Evolutionary conservation across 2,888 invertebrate species (phyloP).

Genomic region (Notocelia uddmanniana): DNA sequence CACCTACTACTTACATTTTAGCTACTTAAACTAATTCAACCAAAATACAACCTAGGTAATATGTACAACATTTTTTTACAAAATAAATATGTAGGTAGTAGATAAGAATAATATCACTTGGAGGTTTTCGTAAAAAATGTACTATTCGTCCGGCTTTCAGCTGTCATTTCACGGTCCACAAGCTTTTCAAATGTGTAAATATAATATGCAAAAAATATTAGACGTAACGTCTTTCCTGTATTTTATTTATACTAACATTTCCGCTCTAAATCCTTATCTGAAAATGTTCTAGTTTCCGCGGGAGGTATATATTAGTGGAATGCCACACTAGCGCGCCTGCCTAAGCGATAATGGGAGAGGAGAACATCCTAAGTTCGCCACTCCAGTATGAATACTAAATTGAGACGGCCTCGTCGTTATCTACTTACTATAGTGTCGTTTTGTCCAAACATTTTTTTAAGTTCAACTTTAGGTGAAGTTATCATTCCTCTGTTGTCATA

Average conservation of each 20-base stretch:
- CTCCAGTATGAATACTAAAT: neutral
- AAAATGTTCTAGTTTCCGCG: neutral
- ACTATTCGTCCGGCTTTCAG: neutral
- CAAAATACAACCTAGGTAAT: conserved; percentile 12
- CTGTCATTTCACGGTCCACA: neutral
- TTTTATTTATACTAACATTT: neutral
- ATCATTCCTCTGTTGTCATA: no score
- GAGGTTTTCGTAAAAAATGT: neutral
- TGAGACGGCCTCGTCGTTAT: neutral
- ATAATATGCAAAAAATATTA: conserved; percentile 18
- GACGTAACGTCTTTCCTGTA: conserved; percentile 1
- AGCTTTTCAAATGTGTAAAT: neutral
- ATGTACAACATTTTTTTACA: conserved; percentile 17
- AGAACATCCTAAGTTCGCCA: neutral
- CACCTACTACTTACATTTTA: conserved; percentile 1
- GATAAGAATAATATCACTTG: neutral
- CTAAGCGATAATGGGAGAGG: neutral
- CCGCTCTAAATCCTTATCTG: neutral
- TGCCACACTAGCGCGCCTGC: neutral
- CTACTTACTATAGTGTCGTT: neutral
- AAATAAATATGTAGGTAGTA: neutral
- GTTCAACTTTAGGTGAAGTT: neutral
- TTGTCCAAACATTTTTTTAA: neutral
- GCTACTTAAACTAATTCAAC: conserved; percentile 11
- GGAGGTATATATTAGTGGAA: neutral